Base-by-base conservation (phyloP, 1,140 invertebrate genomes). In the Drosophila seguyi region DNA sequence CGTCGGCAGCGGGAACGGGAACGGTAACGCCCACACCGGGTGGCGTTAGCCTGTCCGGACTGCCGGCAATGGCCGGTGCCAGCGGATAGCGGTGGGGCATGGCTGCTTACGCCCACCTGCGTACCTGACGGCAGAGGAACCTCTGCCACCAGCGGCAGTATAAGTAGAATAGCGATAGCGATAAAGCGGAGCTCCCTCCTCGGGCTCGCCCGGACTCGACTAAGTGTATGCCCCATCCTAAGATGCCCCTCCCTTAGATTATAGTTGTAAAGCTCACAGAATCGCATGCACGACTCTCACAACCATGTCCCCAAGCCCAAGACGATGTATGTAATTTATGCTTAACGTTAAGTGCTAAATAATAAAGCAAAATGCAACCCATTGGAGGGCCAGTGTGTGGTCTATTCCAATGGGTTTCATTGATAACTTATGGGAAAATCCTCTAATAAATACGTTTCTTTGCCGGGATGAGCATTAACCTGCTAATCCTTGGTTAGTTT, bases 21-120 rank as follows among this genome's bases (percentile, higher is more conserved):
- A 25, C 59, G 20, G 38, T 45, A 7, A 48, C 68, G 25, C 31
- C 80, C 56, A 55, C 75, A n/a, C 31, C 63, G 1, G 67, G 59
- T 10, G 58, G 42, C 3, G 53, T 48, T 13, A 68, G 38, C n/a
- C 39, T 39, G 41, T 18, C 47, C 31, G 62, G 81, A 1, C 16
- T 79, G 1, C 65, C 85, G 7, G 69, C 81, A 5, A 68, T 88
- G 73, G 74, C 81, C 18, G 85, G 84, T 6, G 85, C 68, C 18
- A 87, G 73, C 44, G 85, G 80, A 81, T 87, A 87, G 68, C 84
- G 84, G 59, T 84, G 84, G 76, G 84, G 84, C 42, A 57, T 74
- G 29, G 62, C 74, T 63, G 82, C 78, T 25, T 57, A 77, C 50
- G 74, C 60, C 22, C 77, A 53, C 25, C 65, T 76, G 81, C 63